phyloP scores from a whole-genome alignment of 2,113 vertebrate species.

The Prolemur simus region DNA sequence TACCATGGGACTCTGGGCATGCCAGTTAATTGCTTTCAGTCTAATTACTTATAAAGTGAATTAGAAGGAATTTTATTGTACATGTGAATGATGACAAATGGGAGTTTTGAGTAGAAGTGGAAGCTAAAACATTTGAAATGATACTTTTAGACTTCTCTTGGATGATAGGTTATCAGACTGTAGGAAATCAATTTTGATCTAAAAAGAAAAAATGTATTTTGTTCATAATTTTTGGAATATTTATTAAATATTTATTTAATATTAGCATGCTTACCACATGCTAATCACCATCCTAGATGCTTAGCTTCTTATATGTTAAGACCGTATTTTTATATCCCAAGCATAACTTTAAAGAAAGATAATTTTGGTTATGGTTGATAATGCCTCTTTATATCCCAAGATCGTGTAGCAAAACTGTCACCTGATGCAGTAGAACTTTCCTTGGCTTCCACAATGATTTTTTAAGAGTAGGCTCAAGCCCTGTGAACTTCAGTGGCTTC shows the following conservation, averaged over 20 bases:
- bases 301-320: not conserved
- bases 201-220: conserved; percentile 22
- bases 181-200: not conserved
- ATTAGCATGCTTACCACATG: not conserved
- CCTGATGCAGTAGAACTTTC: not conserved
- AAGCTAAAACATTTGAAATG: conserved; percentile 3
- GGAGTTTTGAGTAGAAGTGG: not conserved
- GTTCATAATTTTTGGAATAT: not conserved
- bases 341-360: not conserved
- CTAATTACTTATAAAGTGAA: not conserved
- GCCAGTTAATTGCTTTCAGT: not conserved
- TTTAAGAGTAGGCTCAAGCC: not conserved
- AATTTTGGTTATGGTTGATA: not conserved
- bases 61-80: not conserved
- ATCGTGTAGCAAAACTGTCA: not conserved
- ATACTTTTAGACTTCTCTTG: conserved; percentile 4
- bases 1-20: not conserved
- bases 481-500: not conserved
- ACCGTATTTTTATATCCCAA: not conserved
- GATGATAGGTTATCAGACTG: not conserved
- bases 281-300: not conserved
- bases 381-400: not conserved
- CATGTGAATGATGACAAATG: conserved; percentile 20
- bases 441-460: not conserved
- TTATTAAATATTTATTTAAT: not conserved